A percentile compares a stretch with the other conserved stretches of the same genome.
phyloP scores from a whole-genome alignment of 2,113 vertebrate species.

The Suncus etruscus region DNA sequence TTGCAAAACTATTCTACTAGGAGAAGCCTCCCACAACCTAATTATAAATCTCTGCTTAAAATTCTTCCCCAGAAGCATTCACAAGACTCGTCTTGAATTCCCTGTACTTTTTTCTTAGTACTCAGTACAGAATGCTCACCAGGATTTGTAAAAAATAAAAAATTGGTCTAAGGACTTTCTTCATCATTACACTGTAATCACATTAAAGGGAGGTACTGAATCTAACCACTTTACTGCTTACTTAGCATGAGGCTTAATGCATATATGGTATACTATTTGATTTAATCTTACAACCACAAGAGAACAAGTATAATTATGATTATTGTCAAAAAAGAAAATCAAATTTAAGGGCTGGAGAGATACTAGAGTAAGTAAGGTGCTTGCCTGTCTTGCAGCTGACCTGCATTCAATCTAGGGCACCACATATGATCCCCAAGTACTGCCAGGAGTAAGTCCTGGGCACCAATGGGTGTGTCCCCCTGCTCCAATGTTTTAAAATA shows the following conservation, averaged over 20 bases:
- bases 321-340: slow-evolving; percentile 30
- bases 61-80: slow-evolving; percentile 18
- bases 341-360: background rate
- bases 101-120: slow-evolving; percentile 2
- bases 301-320: slow-evolving; percentile 29
- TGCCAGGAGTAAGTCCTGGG: too few species aligned
- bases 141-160: slow-evolving; percentile 30
- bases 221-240: background rate
- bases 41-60: slow-evolving; percentile 2
- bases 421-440: background rate
- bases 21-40: background rate
- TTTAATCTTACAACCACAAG: slow-evolving; percentile 23
- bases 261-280: background rate
- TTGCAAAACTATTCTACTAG: background rate
- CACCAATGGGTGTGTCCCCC: too few species aligned
- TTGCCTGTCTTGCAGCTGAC: background rate
- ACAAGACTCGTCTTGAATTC: background rate
- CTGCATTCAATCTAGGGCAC: background rate
- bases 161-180: slow-evolving; percentile 21
- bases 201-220: background rate
- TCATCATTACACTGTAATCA: background rate
- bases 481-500: too few species aligned
- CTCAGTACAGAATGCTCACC: slow-evolving; percentile 11
- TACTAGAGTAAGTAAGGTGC: too few species aligned
- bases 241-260: slow-evolving; percentile 17